phyloP scores from a whole-genome alignment of 2,113 vertebrate genomes.

The Lichenostomus cassidix region DNA sequence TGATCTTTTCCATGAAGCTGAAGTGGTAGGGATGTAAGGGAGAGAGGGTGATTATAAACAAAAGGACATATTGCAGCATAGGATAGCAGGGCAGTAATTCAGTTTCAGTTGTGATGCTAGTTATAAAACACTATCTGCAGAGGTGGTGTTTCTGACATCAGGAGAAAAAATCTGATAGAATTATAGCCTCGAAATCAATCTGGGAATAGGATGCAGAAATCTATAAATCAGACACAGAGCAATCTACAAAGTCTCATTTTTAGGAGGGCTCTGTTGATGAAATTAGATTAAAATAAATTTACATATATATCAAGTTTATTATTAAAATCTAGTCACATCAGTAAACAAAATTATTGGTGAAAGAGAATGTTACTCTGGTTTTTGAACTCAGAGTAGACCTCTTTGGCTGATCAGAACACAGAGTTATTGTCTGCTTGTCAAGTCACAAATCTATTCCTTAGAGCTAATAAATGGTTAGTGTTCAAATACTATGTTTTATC shows the following conservation, averaged over 20 bases:
- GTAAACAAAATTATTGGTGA: conserved; percentile 75
- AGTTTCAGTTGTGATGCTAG: conserved; percentile 30
- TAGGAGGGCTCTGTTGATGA: conserved; percentile 70
- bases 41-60: conserved; percentile 24
- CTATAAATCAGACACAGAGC: conserved; percentile 73
- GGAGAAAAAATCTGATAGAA: conserved; percentile 71
- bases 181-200: conserved; percentile 70
- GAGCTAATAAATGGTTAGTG: conserved; percentile 74
- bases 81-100: conserved; percentile 61
- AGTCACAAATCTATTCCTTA: conserved; percentile 72
- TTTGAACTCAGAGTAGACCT: conserved; percentile 64
- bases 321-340: conserved; percentile 75
- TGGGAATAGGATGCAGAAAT: conserved; percentile 67
- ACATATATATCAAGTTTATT: conserved; percentile 84
- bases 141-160: conserved; percentile 61
- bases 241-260: conserved; percentile 69
- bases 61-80: conserved; percentile 29
- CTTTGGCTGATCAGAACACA: conserved; percentile 72
- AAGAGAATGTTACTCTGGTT: conserved; percentile 50
- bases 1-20: conserved; percentile 14
- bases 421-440: conserved; percentile 77
- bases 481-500: conserved; percentile 72
- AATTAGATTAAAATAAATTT: conserved; percentile 83
- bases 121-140: conserved; percentile 65
- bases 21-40: neutral